Base-by-base conservation (phyloP, 2,797 vertebrate genomes). In the Premnoplex brunnescens region DNA sequence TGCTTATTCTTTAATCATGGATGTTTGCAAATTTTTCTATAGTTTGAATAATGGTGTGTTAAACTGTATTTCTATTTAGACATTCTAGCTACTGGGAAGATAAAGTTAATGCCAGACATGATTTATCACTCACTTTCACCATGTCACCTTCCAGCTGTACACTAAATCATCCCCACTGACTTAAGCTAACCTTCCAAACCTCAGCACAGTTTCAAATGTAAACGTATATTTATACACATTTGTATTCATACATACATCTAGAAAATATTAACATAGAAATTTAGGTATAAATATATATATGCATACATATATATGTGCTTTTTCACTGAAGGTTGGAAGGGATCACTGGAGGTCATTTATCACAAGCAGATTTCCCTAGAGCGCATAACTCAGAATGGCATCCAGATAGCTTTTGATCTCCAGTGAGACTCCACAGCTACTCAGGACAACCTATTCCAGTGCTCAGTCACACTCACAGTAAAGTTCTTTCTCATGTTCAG, bases 61-160 rank as follows among this genome's bases (percentile, higher is more conserved):
- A 94, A 91, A 69, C 9, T 7, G 18, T 39, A 75, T 58, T 92
- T 93, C 89, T 72, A 73, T 86, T 90, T 78, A 84, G n/a, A 52
- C 69, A 74, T 78, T 91, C 16, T 67, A 77, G 27, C 28, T 91
- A 11, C 60, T 30, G 27, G 43, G 39, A 83, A 80, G 21, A 37
- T 86, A 83, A 30, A 73, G 22, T 41, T 89, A 68, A 62, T 49
- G 51, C 27, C 48, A 74, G 64, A 52, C 19, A 18, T 82, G 86
- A 88, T 90, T 90, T 91, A 81, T 78, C 12, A 27, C 46, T 95
- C 67, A 78, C 36, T 64, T 88, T 82, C 66, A 81, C 49, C 14
- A 58, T 71, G 49, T 72, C 59, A 79, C 68, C 41, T 79, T 90
- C 49, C 30, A 85, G 23, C 22, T 56, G 23, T 30, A 76, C 48